A percentile compares a stretch with the other conserved stretches of the same genome.
phyloP scores from a whole-genome alignment of 2,888 invertebrate species.

The Tachystola acroxantha region DNA sequence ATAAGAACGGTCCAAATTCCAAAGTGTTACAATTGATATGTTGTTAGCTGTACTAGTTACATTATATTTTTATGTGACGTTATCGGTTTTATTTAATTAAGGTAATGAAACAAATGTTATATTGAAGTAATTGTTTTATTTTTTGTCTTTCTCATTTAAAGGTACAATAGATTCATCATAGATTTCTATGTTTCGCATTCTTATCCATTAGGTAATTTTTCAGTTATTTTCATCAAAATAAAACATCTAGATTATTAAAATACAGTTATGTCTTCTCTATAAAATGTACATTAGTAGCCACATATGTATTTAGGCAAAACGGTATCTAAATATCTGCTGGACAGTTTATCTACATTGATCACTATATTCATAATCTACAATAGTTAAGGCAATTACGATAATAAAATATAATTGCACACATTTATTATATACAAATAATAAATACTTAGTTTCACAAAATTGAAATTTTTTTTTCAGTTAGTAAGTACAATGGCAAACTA shows the following conservation, averaged over 20 bases:
- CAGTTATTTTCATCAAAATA: constrained; percentile 39
- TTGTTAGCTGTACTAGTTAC: too few relatives aligned
- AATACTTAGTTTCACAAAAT: background rate
- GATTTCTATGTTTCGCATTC: constrained; percentile 39
- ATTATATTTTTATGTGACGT: too few relatives aligned
- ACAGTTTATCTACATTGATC: background rate
- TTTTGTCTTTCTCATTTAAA: constrained; percentile 33
- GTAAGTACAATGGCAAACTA: constrained; percentile 15
- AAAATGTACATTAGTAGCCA: constrained; percentile 44
- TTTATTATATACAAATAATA: constrained; percentile 1
- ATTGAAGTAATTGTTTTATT: constrained; percentile 39
- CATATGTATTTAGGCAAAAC: constrained; percentile 16
- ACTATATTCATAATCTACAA: background rate
- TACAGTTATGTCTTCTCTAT: constrained; percentile 43
- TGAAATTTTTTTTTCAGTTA: background rate
- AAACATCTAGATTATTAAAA: constrained; percentile 44
- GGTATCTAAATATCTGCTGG: constrained; percentile 1
- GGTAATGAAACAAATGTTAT: too few relatives aligned
- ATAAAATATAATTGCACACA: constrained; percentile 1
- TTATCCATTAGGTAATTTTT: constrained; percentile 27
- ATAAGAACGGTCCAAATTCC: too few relatives aligned
- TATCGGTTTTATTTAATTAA: too few relatives aligned
- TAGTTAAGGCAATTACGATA: background rate
- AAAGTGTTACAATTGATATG: too few relatives aligned
- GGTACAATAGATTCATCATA: constrained; percentile 46